These are phyloP conservation scores for Operophtera brumata DNA, from an alignment of 2,888 invertebrate species.

Conservation along the genomic window DNA sequence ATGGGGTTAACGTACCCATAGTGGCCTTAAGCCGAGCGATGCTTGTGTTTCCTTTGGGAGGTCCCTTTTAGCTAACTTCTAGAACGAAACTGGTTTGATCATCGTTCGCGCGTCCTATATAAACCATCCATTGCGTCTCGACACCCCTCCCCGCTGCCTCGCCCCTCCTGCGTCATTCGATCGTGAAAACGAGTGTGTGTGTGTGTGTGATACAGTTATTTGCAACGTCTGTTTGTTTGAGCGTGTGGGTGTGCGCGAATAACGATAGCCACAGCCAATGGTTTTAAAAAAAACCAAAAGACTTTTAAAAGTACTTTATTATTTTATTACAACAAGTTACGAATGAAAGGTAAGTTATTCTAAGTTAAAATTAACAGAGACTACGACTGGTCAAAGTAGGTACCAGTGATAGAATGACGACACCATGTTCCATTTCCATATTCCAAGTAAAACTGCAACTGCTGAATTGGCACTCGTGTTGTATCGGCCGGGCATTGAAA, in stretches of 20 bases:
- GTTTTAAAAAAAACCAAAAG: too few species aligned
- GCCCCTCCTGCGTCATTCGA: conserved; percentile 60
- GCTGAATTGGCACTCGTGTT: too few species aligned
- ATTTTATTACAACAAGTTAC: too few species aligned
- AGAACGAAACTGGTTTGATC: conserved; percentile 63
- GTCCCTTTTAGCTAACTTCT: conserved; percentile 64
- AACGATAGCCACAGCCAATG: too few species aligned
- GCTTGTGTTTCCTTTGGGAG: conserved; percentile 47
- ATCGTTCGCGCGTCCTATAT: conserved; percentile 65
- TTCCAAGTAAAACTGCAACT: too few species aligned
- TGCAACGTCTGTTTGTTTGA: conserved; percentile 31
- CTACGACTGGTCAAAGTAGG: too few species aligned
- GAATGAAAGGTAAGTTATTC: too few species aligned
- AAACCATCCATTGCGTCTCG: conserved; percentile 51
- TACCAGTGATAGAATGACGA: too few species aligned
- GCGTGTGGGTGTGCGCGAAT: conserved; percentile 34
- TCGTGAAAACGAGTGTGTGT: conserved; percentile 30
- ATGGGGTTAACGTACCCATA: conserved; percentile 65
- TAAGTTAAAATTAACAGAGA: too few species aligned
- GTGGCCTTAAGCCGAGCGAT: conserved; percentile 52
- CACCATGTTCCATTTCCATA: too few species aligned
- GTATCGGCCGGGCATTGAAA: too few species aligned
- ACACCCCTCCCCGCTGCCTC: conserved; percentile 34
- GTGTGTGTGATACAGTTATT: conserved; percentile 27
- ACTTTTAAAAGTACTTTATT: too few species aligned